Conservation (phyloP, 2,113 vertebrate species). For the Pan troglodytes region NHGRI_mPanTro3-v2.1_pri NC_086015.1:47608001-47608500, state of each 20-base stretch:
- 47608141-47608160: neutral
- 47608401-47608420: neutral
- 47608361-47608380: neutral
- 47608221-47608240: neutral
- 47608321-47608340: neutral
- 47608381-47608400: neutral
- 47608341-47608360: neutral
- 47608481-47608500: neutral
- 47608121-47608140: neutral
- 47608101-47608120: neutral
- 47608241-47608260: neutral
- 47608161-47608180: neutral
- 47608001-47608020: neutral
- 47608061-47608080: neutral
- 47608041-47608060: neutral
- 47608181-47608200: neutral
- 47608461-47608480: neutral
- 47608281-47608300: neutral
- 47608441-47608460: neutral
- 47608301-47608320: neutral
- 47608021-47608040: neutral
- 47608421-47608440: neutral
- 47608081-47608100: neutral
- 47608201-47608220: neutral
- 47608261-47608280: neutral